Evolutionary conservation across 2,113 vertebrate species (phyloP), one percentile per base, ranked within the genome.

Genomic region (Xiphias gladius): DNA sequence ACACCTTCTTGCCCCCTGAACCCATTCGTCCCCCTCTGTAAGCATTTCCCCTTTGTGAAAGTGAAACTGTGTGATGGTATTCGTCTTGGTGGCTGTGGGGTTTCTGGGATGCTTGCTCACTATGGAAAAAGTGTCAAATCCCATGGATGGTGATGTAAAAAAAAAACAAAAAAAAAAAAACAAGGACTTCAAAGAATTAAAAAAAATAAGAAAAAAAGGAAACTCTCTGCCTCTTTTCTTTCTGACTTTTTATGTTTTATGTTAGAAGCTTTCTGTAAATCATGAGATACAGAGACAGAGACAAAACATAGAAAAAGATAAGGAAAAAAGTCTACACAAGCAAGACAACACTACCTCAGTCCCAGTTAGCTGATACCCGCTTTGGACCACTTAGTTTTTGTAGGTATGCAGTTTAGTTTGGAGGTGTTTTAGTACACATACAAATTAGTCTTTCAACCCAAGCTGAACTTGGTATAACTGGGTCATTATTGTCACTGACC

Each of bases 11-110:
- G 37, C 68, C 67, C 73, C 76, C 76, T 14, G 14, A 82, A 26
- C 58, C 75, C 84, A 63, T 62, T 58, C 14, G 48, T 63, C 17
- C 41, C 70, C 63, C 70, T 67, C 79, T 86, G 72, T 88, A 78
- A 82, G 61, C 81, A 81, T 70, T 24, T 52, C 70, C 77, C 76
- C 82, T 71, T 90, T 81, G 93, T 95, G 87, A 92, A 93, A 93
- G 89, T 95, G 90, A 93, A 94, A 83, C 89, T 89, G 85, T 94
- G 89, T 92, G 88, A 89, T 91, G 92, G 88, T 95, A 80, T 93
- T 91, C 91, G 90, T 94, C 90, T 89, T 79, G 89, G 89, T 93
- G 91, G 91, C 89, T 88, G 73, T 92, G 89, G 88, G 92, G 86
- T 92, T 93, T 88, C 80, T 86, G 90, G 94, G 91, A 93, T 90